Percentiles rank a stretch among this genome's conserved stretches.
phyloP scores from a whole-genome alignment of 2,113 vertebrate genomes.

The Serilophus lunatus region DNA sequence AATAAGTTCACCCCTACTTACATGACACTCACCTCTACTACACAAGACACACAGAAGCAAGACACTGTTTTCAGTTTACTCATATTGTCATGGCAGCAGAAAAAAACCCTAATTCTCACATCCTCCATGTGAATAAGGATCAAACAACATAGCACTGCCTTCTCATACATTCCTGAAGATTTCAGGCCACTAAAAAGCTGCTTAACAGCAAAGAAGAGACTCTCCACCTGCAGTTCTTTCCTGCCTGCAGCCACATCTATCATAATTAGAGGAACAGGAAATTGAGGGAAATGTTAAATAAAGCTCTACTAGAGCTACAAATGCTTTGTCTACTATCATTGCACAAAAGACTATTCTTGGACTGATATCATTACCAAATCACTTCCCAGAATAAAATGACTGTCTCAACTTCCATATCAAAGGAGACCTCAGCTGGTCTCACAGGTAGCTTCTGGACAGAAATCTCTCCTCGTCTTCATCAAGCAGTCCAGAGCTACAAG shows the following conservation, averaged over 20 bases:
- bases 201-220: neutral
- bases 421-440: neutral
- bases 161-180: neutral
- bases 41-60: neutral
- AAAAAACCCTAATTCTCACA: neutral
- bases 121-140: neutral
- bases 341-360: neutral
- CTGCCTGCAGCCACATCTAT: neutral
- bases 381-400: neutral
- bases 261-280: neutral
- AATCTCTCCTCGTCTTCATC: neutral
- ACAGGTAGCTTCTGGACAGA: neutral
- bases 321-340: neutral
- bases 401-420: neutral
- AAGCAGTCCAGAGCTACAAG: neutral
- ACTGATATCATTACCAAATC: neutral
- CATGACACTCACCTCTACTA: neutral
- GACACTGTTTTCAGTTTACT: neutral
- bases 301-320: neutral
- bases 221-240: neutral
- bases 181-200: neutral
- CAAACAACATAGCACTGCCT: neutral
- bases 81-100: neutral
- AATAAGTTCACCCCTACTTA: neutral
- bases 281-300: neutral